phyloP scores from a whole-genome alignment of 2,113 vertebrate genomes.

The Menidia beryllina region DNA sequence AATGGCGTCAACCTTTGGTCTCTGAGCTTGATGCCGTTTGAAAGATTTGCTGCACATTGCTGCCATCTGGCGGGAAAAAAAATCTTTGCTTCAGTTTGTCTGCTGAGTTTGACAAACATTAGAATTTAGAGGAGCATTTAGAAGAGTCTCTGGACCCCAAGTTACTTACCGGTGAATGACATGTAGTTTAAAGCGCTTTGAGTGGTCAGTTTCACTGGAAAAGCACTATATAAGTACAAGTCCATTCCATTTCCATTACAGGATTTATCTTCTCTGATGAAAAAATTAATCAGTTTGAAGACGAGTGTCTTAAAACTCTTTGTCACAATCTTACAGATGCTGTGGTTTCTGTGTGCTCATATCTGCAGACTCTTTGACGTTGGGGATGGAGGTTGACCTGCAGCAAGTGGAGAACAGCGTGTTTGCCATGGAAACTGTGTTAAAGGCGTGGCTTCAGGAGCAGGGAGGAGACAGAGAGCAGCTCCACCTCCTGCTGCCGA shows the following conservation, averaged over 20 bases:
- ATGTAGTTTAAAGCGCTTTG: too few species aligned
- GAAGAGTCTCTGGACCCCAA: too few species aligned
- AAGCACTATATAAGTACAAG: too few species aligned
- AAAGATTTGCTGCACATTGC: constrained; percentile 9
- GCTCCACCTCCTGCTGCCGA: constrained; percentile 89
- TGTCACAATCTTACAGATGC: not conserved
- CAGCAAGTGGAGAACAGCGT: constrained; percentile 86
- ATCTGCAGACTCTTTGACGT: constrained; percentile 79
- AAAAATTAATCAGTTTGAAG: not conserved
- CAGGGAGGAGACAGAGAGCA: constrained; percentile 87
- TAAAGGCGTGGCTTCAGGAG: constrained; percentile 93
- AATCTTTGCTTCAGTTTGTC: not conserved
- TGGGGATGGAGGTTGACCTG: constrained; percentile 88
- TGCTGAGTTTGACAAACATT: not conserved
- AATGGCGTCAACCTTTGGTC: not conserved
- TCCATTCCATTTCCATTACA: too few species aligned
- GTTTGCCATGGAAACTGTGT: constrained; percentile 87
- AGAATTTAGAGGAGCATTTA: too few species aligned
- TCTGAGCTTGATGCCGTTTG: not conserved
- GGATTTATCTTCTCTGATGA: too few species aligned
- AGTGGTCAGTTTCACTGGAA: too few species aligned
- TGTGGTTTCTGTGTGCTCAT: not conserved
- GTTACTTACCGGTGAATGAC: too few species aligned
- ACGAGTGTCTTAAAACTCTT: not conserved
- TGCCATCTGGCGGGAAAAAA: constrained; percentile 63